These are phyloP conservation scores for Parthenolecanium corni DNA, from an alignment of 2,888 invertebrate genomes.

Conservation along the genomic window DNA sequence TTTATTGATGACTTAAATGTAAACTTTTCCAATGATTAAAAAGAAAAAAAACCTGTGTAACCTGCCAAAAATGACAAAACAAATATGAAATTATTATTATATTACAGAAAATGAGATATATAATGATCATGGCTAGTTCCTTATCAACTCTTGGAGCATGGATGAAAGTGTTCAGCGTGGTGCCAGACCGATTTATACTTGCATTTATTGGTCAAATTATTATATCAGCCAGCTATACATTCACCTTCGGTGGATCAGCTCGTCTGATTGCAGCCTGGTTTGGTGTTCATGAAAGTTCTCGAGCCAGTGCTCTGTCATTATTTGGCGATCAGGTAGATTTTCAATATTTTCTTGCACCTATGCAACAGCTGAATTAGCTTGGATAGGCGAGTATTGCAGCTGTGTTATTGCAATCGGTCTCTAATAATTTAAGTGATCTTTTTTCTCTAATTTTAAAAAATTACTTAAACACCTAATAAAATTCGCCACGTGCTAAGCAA, in stretches of 20 bases:
- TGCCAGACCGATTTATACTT: constrained; percentile 73
- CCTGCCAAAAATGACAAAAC: too few species aligned
- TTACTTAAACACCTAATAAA: too few species aligned
- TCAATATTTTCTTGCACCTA: neutral
- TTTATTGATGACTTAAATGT: too few species aligned
- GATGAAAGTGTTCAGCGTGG: constrained; percentile 79
- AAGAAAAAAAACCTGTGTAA: too few species aligned
- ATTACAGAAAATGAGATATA: constrained; percentile 63
- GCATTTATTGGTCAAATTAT: constrained; percentile 82
- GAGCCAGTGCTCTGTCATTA: constrained; percentile 93
- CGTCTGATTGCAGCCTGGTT: constrained; percentile 95
- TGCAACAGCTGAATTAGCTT: too few species aligned
- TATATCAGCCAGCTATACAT: constrained; percentile 77
- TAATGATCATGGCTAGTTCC: constrained; percentile 67
- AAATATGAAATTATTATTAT: too few species aligned
- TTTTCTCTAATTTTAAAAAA: too few species aligned
- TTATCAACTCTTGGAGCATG: constrained; percentile 83
- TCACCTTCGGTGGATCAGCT: constrained; percentile 86
- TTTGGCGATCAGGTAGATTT: constrained; percentile 87
- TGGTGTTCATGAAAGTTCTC: constrained; percentile 87
- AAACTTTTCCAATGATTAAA: too few species aligned
- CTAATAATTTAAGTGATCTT: too few species aligned
- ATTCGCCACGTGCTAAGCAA: too few species aligned
- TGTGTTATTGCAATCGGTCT: too few species aligned
- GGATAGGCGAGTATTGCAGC: too few species aligned